A percentile compares a stretch with the other conserved stretches of the same genome.
phyloP scores from a whole-genome alignment of 2,888 invertebrate species.

The Eristalinus aeneus region DNA sequence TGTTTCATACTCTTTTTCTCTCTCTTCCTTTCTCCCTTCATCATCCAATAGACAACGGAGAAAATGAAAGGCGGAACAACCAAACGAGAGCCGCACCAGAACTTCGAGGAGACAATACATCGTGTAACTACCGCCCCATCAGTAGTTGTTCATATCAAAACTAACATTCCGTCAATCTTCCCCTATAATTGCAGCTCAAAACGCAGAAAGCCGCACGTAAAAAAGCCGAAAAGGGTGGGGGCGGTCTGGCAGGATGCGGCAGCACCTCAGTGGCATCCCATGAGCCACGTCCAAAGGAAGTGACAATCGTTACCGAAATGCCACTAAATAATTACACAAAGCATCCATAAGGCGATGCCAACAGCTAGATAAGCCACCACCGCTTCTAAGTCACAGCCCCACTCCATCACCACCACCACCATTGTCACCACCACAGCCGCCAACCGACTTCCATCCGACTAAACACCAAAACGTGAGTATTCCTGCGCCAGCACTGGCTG shows the following conservation, averaged over 20 bases:
- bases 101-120: slow-evolving; percentile 80
- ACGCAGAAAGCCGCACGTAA: slow-evolving; percentile 80
- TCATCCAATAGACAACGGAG: slow-evolving; percentile 77
- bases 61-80: slow-evolving; percentile 79
- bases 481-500: neutral
- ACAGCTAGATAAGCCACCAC: slow-evolving; percentile 21
- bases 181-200: slow-evolving; percentile 75
- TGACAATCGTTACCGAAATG: slow-evolving; percentile 78
- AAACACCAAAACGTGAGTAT: slow-evolving; percentile 30
- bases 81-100: slow-evolving; percentile 80
- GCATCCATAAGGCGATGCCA: slow-evolving; percentile 76
- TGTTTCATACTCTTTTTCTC: neutral
- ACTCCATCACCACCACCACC: neutral
- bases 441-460: neutral
- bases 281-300: slow-evolving; percentile 77
- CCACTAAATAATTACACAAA: slow-evolving; percentile 79
- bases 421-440: neutral
- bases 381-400: slow-evolving; percentile 5
- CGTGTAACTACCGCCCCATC: slow-evolving; percentile 76
- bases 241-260: slow-evolving; percentile 74
- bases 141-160: slow-evolving; percentile 21
- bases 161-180: slow-evolving; percentile 40
- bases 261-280: slow-evolving; percentile 77
- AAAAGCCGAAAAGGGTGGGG: slow-evolving; percentile 76
- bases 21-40: neutral